A percentile compares a stretch with the other conserved stretches of the same genome.
These are phyloP conservation scores for Actinernus sp. DNA, from an alignment of 92 coral and sea anemone genomes.

Conservation along the genomic window DNA sequence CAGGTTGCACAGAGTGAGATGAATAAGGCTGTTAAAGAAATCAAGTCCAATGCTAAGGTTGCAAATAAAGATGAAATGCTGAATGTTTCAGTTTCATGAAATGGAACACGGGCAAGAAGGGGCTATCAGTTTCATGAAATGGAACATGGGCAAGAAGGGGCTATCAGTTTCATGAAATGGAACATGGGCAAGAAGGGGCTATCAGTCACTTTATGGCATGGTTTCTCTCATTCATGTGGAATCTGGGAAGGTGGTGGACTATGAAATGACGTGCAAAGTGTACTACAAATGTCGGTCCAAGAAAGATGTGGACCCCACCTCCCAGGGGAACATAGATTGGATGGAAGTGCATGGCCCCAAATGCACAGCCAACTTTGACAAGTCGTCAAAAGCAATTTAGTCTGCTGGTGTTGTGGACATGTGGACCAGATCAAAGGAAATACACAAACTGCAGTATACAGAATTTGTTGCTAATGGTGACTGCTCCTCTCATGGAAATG, in stretches of 20 bases:
- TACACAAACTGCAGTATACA: conserved; percentile 15
- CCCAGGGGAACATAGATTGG: conserved; percentile 46
- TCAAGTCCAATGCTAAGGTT: conserved; percentile 8
- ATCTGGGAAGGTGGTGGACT: conserved; percentile 47
- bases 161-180: conserved; percentile 42
- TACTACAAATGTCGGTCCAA: conserved; percentile 37
- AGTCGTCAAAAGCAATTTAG: conserved; percentile 55
- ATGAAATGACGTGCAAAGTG: conserved; percentile 32
- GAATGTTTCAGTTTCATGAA: conserved; percentile 35
- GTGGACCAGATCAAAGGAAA: conserved; percentile 18
- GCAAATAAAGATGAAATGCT: conserved; percentile 6
- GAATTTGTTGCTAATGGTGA: conserved; percentile 61
- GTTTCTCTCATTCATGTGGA: conserved; percentile 29
- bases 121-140: conserved; percentile 60
- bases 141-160: no score
- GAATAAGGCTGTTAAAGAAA: conserved; percentile 34
- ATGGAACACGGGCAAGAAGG: conserved; percentile 58
- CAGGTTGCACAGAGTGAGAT: conserved; percentile 40
- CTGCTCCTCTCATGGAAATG: conserved; percentile 34
- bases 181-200: conserved; percentile 57
- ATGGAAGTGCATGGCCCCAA: conserved; percentile 39
- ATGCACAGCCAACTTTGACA: conserved; percentile 22
- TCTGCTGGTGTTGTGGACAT: conserved; percentile 50
- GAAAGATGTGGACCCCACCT: conserved; percentile 33
- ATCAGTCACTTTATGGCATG: conserved; percentile 56